Percentiles rank a stretch among this genome's conserved stretches.
Conservation (phyloP, 2,888 invertebrate genomes). For the Camponotus fellah region DNA sequence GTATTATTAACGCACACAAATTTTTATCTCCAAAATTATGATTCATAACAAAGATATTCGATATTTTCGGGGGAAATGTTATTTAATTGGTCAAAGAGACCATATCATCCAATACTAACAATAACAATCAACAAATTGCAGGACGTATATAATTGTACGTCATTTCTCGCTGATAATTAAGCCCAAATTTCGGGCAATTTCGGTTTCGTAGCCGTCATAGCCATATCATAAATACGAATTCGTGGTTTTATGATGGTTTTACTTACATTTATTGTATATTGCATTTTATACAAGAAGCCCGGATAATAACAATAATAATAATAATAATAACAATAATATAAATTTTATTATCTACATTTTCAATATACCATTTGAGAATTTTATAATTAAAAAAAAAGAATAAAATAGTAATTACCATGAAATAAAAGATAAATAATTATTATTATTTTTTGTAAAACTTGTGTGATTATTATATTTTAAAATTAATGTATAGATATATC, state of each 20-base stretch:
- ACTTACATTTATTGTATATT: conserved; percentile 6
- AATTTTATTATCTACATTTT: not conserved
- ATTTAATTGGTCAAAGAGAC: conserved; percentile 16
- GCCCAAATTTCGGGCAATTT: conserved; percentile 55
- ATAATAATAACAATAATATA: not conserved
- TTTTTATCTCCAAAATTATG: not conserved
- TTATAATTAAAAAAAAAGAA: too few species aligned
- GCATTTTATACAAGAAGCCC: not conserved
- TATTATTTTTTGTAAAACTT: not conserved
- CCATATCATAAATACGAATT: conserved; percentile 63
- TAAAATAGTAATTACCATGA: too few species aligned
- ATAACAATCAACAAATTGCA: conserved; percentile 46
- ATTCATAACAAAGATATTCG: not conserved
- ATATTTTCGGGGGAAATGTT: not conserved
- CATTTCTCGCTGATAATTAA: conserved; percentile 47
- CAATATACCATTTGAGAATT: not conserved
- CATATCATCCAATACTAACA: conserved; percentile 12
- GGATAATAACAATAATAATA: not conserved
- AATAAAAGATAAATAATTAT: not conserved
- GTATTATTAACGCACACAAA: not conserved
- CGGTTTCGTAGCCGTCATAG: conserved; percentile 71
- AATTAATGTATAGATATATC: not conserved
- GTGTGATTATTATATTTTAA: not conserved
- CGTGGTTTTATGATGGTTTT: conserved; percentile 49
- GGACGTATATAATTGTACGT: conserved; percentile 21